These are phyloP conservation scores for Zaprionus camerounensis DNA, from an alignment of 1,140 invertebrate species.

Conservation along the genomic window DNA sequence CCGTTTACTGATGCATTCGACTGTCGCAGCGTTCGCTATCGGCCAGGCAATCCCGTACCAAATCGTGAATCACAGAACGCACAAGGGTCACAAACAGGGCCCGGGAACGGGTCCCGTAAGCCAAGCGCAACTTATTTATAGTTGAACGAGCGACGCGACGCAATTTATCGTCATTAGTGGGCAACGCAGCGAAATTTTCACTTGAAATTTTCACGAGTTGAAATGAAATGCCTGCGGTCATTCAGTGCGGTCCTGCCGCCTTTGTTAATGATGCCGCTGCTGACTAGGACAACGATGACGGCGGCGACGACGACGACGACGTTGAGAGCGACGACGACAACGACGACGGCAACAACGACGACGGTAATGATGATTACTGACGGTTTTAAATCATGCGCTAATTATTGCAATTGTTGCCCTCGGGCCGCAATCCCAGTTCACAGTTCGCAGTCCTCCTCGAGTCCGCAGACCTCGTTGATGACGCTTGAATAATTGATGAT, in stretches of 20 bases:
- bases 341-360: conserved; percentile 52
- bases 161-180: conserved; percentile 80
- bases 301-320: conserved; percentile 41
- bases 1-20: conserved; percentile 37
- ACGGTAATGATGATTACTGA: conserved; percentile 80
- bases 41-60: not conserved
- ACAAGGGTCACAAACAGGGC: not conserved
- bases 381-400: conserved; percentile 82
- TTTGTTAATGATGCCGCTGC: conserved; percentile 65
- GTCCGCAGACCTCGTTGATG: conserved; percentile 45
- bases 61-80: not conserved
- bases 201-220: conserved; percentile 75
- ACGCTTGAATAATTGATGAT: conserved; percentile 73
- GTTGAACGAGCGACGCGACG: conserved; percentile 56
- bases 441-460: conserved; percentile 12
- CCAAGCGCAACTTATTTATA: conserved; percentile 77
- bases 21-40: conserved; percentile 14
- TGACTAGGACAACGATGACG: conserved; percentile 22
- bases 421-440: conserved; percentile 18
- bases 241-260: conserved; percentile 46
- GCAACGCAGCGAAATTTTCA: conserved; percentile 69
- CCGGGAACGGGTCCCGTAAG: conserved; percentile 9
- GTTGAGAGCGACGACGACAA: conserved; percentile 6
- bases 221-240: conserved; percentile 74
- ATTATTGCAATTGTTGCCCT: conserved; percentile 79